Percentiles rank a stretch among this genome's conserved stretches.
Conservation (phyloP, 2,888 invertebrate genomes). For the Cantharis lateralis region DNA sequence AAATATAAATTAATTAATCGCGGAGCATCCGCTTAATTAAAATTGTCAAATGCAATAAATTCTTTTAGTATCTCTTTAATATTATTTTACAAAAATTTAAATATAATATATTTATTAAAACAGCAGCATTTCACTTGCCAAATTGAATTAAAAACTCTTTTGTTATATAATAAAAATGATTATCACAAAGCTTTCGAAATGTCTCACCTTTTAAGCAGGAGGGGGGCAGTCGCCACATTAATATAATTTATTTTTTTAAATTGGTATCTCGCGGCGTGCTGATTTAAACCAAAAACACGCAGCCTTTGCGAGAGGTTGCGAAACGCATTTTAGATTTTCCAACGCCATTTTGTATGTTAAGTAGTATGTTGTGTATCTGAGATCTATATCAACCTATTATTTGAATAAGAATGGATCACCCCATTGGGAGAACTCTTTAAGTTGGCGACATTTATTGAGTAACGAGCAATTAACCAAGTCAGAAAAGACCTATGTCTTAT, state of each 20-base stretch:
- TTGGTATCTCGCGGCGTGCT: neutral
- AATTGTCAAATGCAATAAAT: neutral
- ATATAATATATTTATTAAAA: neutral
- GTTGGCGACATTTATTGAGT: neutral
- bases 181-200: neutral
- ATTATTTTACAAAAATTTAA: neutral
- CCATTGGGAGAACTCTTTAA: neutral
- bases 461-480: neutral
- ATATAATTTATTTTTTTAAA: neutral
- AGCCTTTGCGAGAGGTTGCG: neutral
- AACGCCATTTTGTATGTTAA: neutral
- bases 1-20: neutral
- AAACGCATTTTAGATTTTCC: neutral
- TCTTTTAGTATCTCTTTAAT: neutral
- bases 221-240: neutral
- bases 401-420: neutral
- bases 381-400: neutral
- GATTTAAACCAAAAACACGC: neutral
- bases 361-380: neutral
- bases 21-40: neutral
- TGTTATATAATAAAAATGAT: neutral
- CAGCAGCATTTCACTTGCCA: neutral
- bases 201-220: neutral
- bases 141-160: neutral
- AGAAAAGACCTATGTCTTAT: neutral